Conservation (phyloP, 2,113 vertebrate species). For the Strigops habroptila region DNA sequence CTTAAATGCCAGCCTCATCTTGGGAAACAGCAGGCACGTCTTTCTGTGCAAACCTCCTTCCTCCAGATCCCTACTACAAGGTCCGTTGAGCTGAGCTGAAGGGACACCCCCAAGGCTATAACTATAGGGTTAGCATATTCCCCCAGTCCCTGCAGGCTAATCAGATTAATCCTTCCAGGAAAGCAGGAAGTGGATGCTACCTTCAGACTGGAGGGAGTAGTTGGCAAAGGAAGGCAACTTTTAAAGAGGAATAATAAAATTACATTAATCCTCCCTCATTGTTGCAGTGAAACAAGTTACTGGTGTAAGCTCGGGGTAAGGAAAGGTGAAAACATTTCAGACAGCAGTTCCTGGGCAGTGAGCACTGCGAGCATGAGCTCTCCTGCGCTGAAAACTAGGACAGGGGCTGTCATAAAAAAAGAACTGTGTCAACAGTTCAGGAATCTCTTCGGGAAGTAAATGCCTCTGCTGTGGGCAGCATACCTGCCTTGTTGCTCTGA, state of each 20-base stretch:
- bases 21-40: not conserved
- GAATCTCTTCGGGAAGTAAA: not conserved
- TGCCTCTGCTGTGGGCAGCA: not conserved
- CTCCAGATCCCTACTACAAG: not conserved
- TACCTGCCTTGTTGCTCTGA: not conserved
- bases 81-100: not conserved
- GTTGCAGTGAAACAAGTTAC: not conserved
- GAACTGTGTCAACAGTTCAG: conserved; percentile 48
- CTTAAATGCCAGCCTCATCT: not conserved
- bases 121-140: not conserved
- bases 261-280: not conserved
- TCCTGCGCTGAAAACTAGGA: conserved; percentile 34
- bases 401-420: conserved; percentile 24
- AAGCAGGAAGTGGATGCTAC: not conserved
- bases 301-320: not conserved
- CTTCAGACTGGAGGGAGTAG: not conserved
- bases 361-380: not conserved
- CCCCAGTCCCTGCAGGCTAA: not conserved
- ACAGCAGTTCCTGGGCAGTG: not conserved
- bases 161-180: not conserved
- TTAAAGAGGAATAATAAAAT: not conserved
- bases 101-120: not conserved
- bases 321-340: not conserved
- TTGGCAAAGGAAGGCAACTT: conserved; percentile 1
- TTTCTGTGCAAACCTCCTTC: not conserved